Evolutionary conservation across 2,113 vertebrate species (phyloP).

Genomic region (Marcusenius ussheri): DNA sequence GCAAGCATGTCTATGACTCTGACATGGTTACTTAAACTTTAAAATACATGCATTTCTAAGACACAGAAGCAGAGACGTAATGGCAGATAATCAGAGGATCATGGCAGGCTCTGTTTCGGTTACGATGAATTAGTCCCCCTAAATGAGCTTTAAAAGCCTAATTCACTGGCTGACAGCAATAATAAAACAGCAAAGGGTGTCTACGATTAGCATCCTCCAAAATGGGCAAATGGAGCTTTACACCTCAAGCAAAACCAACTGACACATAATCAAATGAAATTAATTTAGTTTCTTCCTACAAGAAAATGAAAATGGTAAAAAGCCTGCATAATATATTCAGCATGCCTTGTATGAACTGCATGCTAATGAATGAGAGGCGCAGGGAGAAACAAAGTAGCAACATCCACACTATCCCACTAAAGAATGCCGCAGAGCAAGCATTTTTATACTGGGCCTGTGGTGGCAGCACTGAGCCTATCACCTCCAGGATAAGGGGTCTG

Average conservation of each 20-base stretch:
- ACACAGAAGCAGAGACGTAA: neutral
- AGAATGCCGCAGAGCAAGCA: neutral
- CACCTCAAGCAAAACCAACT: neutral
- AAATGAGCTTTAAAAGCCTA: constrained; percentile 1
- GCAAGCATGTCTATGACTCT: neutral
- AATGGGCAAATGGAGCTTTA: neutral
- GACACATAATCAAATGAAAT: neutral
- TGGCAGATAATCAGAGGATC: neutral
- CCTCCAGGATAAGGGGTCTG: neutral
- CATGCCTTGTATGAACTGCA: neutral
- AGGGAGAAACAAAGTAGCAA: neutral
- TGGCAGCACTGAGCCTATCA: neutral
- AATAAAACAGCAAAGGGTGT: neutral
- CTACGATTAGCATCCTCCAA: neutral
- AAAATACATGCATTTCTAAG: neutral
- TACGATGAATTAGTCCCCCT: neutral
- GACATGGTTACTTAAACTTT: neutral
- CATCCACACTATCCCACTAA: neutral
- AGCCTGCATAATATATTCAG: neutral
- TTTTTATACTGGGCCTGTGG: neutral
- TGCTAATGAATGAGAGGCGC: neutral
- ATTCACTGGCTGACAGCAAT: neutral
- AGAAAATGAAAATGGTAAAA: neutral
- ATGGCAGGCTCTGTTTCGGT: neutral
- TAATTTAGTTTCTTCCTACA: neutral